A percentile compares a stretch with the other conserved stretches of the same genome.
phyloP scores from a whole-genome alignment of 2,888 invertebrate genomes.

The Chrysotoxum bicinctum region DNA sequence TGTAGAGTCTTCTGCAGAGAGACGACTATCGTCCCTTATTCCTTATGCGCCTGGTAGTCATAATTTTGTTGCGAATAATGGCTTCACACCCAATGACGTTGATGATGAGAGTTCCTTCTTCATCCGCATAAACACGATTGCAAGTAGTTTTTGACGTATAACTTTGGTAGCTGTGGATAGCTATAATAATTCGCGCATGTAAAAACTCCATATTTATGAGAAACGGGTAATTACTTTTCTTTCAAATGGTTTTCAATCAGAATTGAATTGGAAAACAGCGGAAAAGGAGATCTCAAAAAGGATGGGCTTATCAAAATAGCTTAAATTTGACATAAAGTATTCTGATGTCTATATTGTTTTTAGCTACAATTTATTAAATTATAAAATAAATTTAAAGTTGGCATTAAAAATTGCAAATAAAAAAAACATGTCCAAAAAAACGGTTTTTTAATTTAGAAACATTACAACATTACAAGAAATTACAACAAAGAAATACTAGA shows the following conservation, averaged over 20 bases:
- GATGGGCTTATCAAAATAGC: no score
- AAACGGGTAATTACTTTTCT: conserved; percentile 19
- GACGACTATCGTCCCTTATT: not conserved
- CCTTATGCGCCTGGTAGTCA: conserved; percentile 52
- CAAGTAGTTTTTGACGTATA: conserved; percentile 38
- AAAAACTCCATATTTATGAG: conserved; percentile 13
- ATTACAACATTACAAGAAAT: no score
- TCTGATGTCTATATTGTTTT: no score
- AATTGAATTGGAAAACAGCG: not conserved
- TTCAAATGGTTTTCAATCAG: not conserved
- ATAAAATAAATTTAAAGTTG: no score
- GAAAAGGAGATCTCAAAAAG: not conserved
- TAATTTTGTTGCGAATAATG: conserved; percentile 61
- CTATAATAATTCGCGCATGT: conserved; percentile 11
- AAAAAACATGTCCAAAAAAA: no score
- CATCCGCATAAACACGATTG: conserved; percentile 36
- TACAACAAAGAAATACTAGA: no score
- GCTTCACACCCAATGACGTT: conserved; percentile 72
- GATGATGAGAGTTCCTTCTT: conserved; percentile 66
- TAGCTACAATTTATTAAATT: no score
- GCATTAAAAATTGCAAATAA: no score
- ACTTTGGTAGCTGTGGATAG: not conserved
- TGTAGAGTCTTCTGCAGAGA: not conserved
- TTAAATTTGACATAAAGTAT: no score
- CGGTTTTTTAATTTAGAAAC: no score